Base-by-base conservation (phyloP, 2,113 vertebrate genomes). In the Thalassoma bifasciatum region DNA sequence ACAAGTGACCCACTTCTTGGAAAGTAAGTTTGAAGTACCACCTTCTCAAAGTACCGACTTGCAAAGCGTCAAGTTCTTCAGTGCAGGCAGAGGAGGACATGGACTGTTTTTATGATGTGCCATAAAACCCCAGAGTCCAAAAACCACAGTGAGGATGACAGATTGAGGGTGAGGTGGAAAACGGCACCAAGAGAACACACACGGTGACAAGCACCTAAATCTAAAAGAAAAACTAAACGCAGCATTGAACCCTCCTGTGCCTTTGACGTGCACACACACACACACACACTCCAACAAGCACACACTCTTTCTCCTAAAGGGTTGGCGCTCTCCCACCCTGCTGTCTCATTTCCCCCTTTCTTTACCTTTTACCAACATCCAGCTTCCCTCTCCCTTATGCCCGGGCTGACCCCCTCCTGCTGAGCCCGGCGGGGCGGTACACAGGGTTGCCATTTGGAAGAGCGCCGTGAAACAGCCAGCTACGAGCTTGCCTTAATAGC, bases 331-430 rank as follows among this genome's bases (percentile, higher is more conserved):
- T 81, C 54, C 71, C 74, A 61, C 38, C 62, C 24, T 49, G 19
- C 65, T 67, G 72, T 66, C 58, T 81, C 51, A 50, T 68, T 86
- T 77, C 66, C 58, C 58, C 34, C n/a, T 40, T 40, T 49, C 19
- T 53, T 49, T 17, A 63, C 24, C 23, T 22, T 60, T 16, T 81
- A 72, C 80, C 86, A 88, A 23, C 37, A 73, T 74, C 66, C 54
- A 79, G 76, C 51, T 59, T 66, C 70, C 49, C 50, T 34, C 61
- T 56, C 8, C 54, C 22, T 26, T 44, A 30, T 69, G 59, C 65
- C 85, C 72, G 61, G 53, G 77, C 44, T 73, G 71, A 81, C 82
- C 83, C 66, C 64, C 72, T 77, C 84, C 79, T 26, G 71, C 85
- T 87, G 83, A 66, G 81, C 49, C 51, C 34, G 37, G 40, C 72